Evolutionary conservation across 2,888 invertebrate genomes (phyloP).

Genomic region (Amblyjoppa proteus): DNA sequence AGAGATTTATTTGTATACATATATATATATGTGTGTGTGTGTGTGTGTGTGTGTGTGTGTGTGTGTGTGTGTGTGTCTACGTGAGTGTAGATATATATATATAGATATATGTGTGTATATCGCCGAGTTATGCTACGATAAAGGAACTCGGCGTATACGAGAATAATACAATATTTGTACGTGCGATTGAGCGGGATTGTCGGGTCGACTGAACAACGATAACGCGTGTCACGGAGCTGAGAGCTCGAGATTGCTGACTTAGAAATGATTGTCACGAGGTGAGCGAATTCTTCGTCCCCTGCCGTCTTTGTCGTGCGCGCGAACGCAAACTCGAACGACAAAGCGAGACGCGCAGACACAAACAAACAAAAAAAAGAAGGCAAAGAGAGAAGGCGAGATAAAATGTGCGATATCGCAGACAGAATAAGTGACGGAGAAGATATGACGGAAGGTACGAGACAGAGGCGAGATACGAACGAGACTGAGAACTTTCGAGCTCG

Average conservation of each 20-base stretch:
- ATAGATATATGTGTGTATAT: conserved; percentile 51
- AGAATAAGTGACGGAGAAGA: conserved; percentile 31
- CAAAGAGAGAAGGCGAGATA: conserved; percentile 14
- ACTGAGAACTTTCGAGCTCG: conserved; percentile 42
- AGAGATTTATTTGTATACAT: conserved; percentile 60
- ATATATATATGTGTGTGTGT: conserved; percentile 70
- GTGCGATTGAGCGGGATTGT: conserved; percentile 72
- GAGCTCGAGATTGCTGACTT: conserved; percentile 73
- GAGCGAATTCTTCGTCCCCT: conserved; percentile 32
- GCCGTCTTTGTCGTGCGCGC: conserved; percentile 9
- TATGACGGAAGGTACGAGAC: conserved; percentile 30
- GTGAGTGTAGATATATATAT: not conserved
- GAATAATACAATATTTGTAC: conserved; percentile 69
- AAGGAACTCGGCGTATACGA: conserved; percentile 58
- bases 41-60: not conserved
- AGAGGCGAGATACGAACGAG: conserved; percentile 18
- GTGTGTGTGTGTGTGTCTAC: conserved; percentile 61
- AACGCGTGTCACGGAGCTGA: conserved; percentile 25
- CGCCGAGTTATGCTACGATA: conserved; percentile 51
- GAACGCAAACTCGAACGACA: conserved; percentile 39
- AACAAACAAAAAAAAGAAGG: conserved; percentile 10
- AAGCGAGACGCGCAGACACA: conserved; percentile 19
- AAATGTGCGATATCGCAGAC: conserved; percentile 40
- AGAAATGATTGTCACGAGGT: conserved; percentile 82
- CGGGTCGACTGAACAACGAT: conserved; percentile 58